A percentile compares a stretch with the other conserved stretches of the same genome.
phyloP scores from a whole-genome alignment of 1,140 invertebrate species.

The Mizuhopecten yessoensis region DNA sequence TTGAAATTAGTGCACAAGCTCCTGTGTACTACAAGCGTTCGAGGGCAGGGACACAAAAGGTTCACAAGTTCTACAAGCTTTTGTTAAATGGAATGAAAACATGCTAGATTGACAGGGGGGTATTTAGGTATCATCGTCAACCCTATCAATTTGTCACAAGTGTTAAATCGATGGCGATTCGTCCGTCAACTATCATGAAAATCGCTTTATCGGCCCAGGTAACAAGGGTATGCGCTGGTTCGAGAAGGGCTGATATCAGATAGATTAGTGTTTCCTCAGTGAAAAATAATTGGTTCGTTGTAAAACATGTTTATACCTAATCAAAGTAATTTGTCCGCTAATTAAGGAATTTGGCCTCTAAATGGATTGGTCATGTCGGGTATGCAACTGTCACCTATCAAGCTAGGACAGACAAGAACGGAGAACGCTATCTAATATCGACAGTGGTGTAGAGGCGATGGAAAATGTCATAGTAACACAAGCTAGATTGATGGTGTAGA shows the following conservation, averaged over 20 bases:
- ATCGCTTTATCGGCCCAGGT: slow-evolving; percentile 15
- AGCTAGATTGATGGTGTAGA: neutral
- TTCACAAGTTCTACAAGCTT: slow-evolving; percentile 38
- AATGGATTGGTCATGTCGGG: slow-evolving; percentile 55
- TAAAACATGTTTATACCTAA: slow-evolving; percentile 59
- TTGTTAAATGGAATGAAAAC: slow-evolving; percentile 39
- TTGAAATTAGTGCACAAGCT: slow-evolving; percentile 38
- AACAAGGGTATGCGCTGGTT: slow-evolving; percentile 3
- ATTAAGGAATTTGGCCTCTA: slow-evolving; percentile 48
- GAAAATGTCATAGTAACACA: neutral
- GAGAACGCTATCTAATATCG: neutral
- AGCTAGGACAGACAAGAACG: neutral
- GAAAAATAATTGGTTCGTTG: slow-evolving; percentile 58
- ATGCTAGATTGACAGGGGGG: neutral
- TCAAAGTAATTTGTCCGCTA: slow-evolving; percentile 56
- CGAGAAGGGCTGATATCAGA: slow-evolving; percentile 51
- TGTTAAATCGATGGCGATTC: slow-evolving; percentile 6
- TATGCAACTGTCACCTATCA: slow-evolving; percentile 46
- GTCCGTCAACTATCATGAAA: slow-evolving; percentile 16
- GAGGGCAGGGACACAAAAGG: neutral
- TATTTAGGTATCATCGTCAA: slow-evolving; percentile 39
- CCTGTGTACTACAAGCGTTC: slow-evolving; percentile 22
- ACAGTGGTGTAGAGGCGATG: neutral
- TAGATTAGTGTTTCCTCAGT: slow-evolving; percentile 49
- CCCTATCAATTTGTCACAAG: slow-evolving; percentile 22